These are phyloP conservation scores for Plectus sambesii DNA, from an alignment of 1,140 invertebrate species.

Conservation along the genomic window DNA sequence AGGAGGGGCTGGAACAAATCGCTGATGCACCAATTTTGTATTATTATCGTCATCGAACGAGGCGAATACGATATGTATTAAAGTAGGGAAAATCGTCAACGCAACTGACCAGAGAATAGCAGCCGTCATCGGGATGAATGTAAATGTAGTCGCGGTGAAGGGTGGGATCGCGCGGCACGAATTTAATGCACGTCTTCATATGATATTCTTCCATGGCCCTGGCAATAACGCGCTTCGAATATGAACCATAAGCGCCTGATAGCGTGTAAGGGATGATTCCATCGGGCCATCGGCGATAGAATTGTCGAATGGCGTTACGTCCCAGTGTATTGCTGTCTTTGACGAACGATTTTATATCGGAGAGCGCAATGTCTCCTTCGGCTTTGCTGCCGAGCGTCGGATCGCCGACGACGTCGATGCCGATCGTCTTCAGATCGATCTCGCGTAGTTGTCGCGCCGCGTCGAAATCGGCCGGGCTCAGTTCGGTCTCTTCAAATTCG, in stretches of 20 bases:
- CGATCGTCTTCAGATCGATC: too few species aligned
- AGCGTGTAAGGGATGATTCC: slow-evolving; percentile 44
- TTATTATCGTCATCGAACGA: too few species aligned
- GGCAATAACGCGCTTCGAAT: slow-evolving; percentile 31
- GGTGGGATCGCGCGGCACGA: slow-evolving; percentile 31
- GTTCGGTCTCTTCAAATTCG: too few species aligned
- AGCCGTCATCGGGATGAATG: slow-evolving; percentile 38
- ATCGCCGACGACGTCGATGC: slow-evolving; percentile 32
- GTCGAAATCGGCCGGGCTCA: too few species aligned
- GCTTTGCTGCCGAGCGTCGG: slow-evolving; percentile 37
- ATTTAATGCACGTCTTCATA: slow-evolving; percentile 39
- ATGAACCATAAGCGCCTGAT: slow-evolving; percentile 37
- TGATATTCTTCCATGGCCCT: slow-evolving; percentile 37
- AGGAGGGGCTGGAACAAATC: too few species aligned
- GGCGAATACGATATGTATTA: too few species aligned
- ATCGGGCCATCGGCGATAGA: slow-evolving; percentile 38
- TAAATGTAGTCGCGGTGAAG: slow-evolving; percentile 36
- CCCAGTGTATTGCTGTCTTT: slow-evolving; percentile 25
- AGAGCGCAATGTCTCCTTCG: slow-evolving; percentile 39
- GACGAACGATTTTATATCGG: slow-evolving; percentile 27
- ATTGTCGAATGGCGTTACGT: slow-evolving; percentile 37
- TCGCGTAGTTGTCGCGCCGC: too few species aligned
- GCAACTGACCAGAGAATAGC: slow-evolving; percentile 26
- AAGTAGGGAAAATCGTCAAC: too few species aligned
- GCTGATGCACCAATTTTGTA: too few species aligned